These are phyloP conservation scores for Sander vitreus DNA, from an alignment of 2,113 vertebrate species.

Conservation along the genomic window DNA sequence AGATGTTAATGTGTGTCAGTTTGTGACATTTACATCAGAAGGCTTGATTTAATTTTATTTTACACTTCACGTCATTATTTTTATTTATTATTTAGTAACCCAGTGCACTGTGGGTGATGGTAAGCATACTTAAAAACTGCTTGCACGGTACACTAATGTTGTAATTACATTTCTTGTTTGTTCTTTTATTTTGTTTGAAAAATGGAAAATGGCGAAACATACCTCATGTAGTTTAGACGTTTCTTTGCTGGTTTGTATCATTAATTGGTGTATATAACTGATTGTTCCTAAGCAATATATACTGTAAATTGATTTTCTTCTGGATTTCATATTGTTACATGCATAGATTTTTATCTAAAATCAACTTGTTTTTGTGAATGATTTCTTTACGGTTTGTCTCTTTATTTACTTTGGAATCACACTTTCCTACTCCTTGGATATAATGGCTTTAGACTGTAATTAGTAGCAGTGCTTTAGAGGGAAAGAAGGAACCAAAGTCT, in stretches of 20 bases:
- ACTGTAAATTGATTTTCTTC: slow-evolving; percentile 73
- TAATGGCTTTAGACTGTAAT: slow-evolving; percentile 78
- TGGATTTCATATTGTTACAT: slow-evolving; percentile 66
- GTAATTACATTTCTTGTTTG: slow-evolving; percentile 43
- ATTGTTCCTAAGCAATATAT: slow-evolving; percentile 85
- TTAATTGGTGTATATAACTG: slow-evolving; percentile 66
- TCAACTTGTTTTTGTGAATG: slow-evolving; percentile 53
- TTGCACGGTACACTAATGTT: slow-evolving; percentile 50
- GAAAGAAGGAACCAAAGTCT: slow-evolving; percentile 76
- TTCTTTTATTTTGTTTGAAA: slow-evolving; percentile 52
- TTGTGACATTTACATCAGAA: slow-evolving; percentile 39
- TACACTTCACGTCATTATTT: slow-evolving; percentile 12
- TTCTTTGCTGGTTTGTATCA: slow-evolving; percentile 64
- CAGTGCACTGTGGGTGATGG: slow-evolving; percentile 55
- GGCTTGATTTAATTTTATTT: slow-evolving; percentile 39
- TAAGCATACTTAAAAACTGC: slow-evolving; percentile 43
- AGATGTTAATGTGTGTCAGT: slow-evolving; percentile 39
- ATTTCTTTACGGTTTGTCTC: slow-evolving; percentile 56
- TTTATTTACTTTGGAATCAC: slow-evolving; percentile 53
- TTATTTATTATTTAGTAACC: slow-evolving; percentile 10
- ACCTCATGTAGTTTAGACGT: slow-evolving; percentile 79
- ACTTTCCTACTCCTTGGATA: slow-evolving; percentile 58
- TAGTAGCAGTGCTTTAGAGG: slow-evolving; percentile 75
- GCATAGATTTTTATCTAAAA: slow-evolving; percentile 78
- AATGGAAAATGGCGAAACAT: slow-evolving; percentile 68